Evolutionary conservation across 1,140 invertebrate genomes (phyloP), one percentile per base, ranked within the genome.

Genomic region (Grapholita molesta): DNA sequence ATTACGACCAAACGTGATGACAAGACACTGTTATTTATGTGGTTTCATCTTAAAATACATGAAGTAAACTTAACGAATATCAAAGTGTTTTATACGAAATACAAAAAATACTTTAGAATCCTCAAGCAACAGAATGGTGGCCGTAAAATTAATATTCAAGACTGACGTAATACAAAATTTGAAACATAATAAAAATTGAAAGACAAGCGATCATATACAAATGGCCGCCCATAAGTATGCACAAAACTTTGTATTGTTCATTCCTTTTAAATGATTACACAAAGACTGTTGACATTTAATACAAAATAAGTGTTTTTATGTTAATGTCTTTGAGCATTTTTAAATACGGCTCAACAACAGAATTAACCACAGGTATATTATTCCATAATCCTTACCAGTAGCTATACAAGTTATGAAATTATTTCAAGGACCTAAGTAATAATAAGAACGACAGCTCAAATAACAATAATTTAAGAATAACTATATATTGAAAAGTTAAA

Each of bases 191-290:
- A 30, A 61, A 15, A 61, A 8, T 15, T 61, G 11, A 30, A 61
- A 28, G 11, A 18, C 55, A 15, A 6, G 11, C 28, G 55, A 61
- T 61, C 24, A 61, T 30, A 61, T 0, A 61, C 15, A 25, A 61
- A 30, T 61, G 24, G 15, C 55, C 55, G 55, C 55, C 18, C 55
- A 32, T 61, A 28, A 61, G 24, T 21, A 23, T 32, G 15, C 24
- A 61, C n/a, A 61, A 61, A 61, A 61, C 55, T 61, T 30, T 11
- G 55, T 61, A 61, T 30, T 30, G 25, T 61, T 30, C 24, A 30
- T 61, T 61, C 55, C 24, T 23, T 30, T 18, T 2, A 61, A 61
- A n/a, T 30, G 30, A 15, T 30, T 8, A 61, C n/a, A 61, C 55
- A 61, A 32, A 61, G 28, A 18, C 28, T 61, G 55, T 61, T 61